Evolutionary conservation across 2,113 vertebrate genomes (phyloP), one percentile per base, ranked within the genome.

Genomic region (human): DNA sequence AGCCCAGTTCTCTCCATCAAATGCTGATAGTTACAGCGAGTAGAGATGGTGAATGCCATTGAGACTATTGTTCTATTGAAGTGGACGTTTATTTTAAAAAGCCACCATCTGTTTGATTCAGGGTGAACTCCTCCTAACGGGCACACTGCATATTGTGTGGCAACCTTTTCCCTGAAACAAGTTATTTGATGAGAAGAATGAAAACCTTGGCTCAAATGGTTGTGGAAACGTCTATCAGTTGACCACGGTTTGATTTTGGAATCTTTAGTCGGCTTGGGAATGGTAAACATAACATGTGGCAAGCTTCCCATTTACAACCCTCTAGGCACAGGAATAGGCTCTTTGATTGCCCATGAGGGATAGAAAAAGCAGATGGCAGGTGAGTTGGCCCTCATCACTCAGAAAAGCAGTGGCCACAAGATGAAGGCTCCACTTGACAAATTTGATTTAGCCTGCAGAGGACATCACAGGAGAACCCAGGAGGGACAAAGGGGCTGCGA

Each of bases 341-440:
- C 52, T n/a, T 78, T 89, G 90, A 90, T 87, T 93, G 79, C 90
- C 88, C 94, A 91, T 1, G 3, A 93, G 79, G 88, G 45, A 83
- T 1, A 32, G 88, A 55, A 73, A 55, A 97, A 93, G 92, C 97
- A 97, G 97, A 95, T 96, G 96, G 91, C 59, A 94, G 97, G 96
- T 96, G 96, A 97, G 90, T 22, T 93, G 85, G 92, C 55, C 50
- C 55, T 80, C 79, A 87, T 78, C 90, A 68, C 94, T 97, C 78
- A 72, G 91, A 64, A 89, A 43, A 79, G 68, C 84, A 55, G 72
- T 35, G 85, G 76, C 59, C 82, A 80, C 18, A 18, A 79, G 72
- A 91, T 0, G 40, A 89, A 96, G 95, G 84, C 55, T 66, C 48
- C 20, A 61, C 59, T 68, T 57, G 88, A 94, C 78, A 94, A 81